Evolutionary conservation across 2,797 vertebrate species (phyloP), one percentile per base, ranked within the genome.

Genomic region (Sphaeramia orbicularis): DNA sequence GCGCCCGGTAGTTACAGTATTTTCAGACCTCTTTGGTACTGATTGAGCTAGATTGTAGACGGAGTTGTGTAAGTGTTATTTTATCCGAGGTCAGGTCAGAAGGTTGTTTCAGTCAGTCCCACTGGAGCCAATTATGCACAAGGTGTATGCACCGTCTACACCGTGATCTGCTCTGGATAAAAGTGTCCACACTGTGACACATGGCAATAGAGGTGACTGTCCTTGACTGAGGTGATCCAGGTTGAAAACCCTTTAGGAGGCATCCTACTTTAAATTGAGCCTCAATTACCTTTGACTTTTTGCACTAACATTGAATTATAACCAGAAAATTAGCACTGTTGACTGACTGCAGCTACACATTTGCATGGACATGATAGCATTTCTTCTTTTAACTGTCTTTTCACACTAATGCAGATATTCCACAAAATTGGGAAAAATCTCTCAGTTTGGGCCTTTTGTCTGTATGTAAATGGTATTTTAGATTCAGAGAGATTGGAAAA

Each of bases 81-180:
- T 75, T 71, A 48, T 57, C 47, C 6, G 37, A 60, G 80, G 83
- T 87, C 81, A 80, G 74, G 65, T 44, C 51, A 64, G 41, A 78
- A 71, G 61, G 78, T 64, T 65, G 59, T 54, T 57, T 57, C 50
- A 44, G 67, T 65, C 24, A 15, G 16, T 86, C 76, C 83, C 77
- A 52, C 11, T 1, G 55, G 71, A 86, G 68, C 85, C 60, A 84
- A 86, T 81, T 81, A 81, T 62, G 56, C 41, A 38, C 51, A 44
- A 63, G 58, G 73, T 40, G 61, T 55, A 74, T 65, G 37, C 15
- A 53, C 37, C 61, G 48, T 2, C 30, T 56, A 27, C n/a, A 35
- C 38, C 35, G 44, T 40, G 68, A 62, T 54, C 45, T 45, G 58
- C 61, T 73, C 53, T 42, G 27, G 45, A 59, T 54, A 11, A 42